Evolutionary conservation across 1,140 invertebrate species (phyloP), one percentile per base, ranked within the genome.

Genomic region (Harpegnathos saltator): DNA sequence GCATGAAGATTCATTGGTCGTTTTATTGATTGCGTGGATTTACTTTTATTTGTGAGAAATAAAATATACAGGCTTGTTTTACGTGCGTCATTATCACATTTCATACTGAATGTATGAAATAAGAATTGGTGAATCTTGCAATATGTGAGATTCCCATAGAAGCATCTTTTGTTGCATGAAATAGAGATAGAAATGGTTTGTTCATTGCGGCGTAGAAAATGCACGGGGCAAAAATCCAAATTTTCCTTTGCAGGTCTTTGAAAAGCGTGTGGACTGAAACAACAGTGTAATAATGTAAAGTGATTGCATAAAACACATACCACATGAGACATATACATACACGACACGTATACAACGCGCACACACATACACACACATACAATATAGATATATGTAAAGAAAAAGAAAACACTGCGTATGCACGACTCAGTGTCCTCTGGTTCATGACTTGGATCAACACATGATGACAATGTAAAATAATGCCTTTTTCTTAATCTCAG

Each of bases 381-480:
- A 69, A 59, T 44, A 80, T 58, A 69, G 22, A 69, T 68, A 80
- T 58, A 58, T 68, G 77, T 87, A 84, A 80, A 80, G 66, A 82
- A 56, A 80, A 72, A 77, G 88, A 68, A 87, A 66, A 89, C 75
- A 68, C 62, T 72, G 77, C 59, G 77, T 78, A 71, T 90, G 87
- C 82, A 87, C 85, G 83, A 90, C 86, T 89, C 85, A 90, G 84
- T 90, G 89, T 90, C 90, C 88, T 93, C 89, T 85, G 92, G 91
- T 93, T 94, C 92, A 92, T 90, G 89, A 93, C 89, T 92, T 83
- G 86, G 85, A 93, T 93, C 89, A 92, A 92, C 89, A 87, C 78
- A 86, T 87, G 50, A 71, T 83, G 71, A 86, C 56, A 84, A 88
- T 89, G 78, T 88, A 89, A 80, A 89, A 91, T 91, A 85, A 90